Conservation (phyloP, 2,113 vertebrate genomes). For the Brachirus orientalis region DNA sequence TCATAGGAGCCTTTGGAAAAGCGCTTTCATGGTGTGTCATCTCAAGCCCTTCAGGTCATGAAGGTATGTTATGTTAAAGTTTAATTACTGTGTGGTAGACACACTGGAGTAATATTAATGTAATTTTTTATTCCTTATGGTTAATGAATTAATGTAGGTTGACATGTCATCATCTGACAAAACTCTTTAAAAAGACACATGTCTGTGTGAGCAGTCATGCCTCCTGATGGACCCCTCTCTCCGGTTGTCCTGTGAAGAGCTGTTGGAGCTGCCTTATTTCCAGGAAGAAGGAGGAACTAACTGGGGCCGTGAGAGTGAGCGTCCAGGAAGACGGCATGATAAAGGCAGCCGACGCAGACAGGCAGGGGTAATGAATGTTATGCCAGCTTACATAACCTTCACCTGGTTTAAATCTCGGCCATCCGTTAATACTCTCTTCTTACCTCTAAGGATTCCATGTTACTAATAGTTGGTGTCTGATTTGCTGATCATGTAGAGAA, state of each 20-base stretch:
- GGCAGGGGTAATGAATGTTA: constrained; percentile 61
- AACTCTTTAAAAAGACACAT: neutral
- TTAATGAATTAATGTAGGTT: too few relatives aligned
- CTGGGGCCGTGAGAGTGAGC: constrained; percentile 76
- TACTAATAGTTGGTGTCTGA: too few relatives aligned
- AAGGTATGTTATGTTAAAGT: constrained; percentile 67
- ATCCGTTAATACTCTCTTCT: neutral
- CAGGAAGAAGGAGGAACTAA: constrained; percentile 69
- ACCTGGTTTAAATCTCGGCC: neutral
- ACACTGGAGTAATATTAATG: neutral
- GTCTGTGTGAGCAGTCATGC: constrained; percentile 70
- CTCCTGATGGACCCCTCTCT: constrained; percentile 83
- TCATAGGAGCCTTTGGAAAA: constrained; percentile 82
- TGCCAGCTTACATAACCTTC: neutral
- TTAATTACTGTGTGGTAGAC: neutral
- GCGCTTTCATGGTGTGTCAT: constrained; percentile 70
- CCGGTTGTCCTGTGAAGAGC: constrained; percentile 81
- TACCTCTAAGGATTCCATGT: neutral
- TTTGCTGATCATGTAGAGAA: too few relatives aligned
- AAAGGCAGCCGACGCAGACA: constrained; percentile 76
- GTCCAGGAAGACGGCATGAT: constrained; percentile 73
- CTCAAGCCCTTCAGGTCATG: constrained; percentile 78
- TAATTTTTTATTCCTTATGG: too few relatives aligned
- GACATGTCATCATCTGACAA: neutral
- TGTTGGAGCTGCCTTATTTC: constrained; percentile 82